Evolutionary conservation across 2,797 vertebrate species (phyloP).

Genomic region (Miichthys miiuy): DNA sequence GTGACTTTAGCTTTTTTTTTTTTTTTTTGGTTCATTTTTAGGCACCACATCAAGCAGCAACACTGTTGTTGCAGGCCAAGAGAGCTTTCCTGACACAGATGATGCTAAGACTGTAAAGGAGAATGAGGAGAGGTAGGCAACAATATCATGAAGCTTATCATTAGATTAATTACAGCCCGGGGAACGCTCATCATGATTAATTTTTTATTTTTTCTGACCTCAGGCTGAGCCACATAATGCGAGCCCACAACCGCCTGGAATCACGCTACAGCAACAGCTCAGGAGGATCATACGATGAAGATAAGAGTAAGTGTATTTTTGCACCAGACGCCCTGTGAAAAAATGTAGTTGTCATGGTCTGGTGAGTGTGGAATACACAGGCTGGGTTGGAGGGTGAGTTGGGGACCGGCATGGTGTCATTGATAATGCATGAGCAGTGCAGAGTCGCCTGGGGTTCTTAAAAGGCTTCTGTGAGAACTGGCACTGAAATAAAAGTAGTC

Average conservation of each 20-base stretch:
- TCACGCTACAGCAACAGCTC: conserved; percentile 99
- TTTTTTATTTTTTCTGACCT: conserved; percentile 22
- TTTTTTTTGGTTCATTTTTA: conserved; percentile 60
- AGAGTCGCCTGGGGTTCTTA: conserved; percentile 48
- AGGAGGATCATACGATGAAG: conserved; percentile 97
- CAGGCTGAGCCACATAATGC: conserved; percentile 86
- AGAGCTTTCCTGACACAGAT: conserved; percentile 90
- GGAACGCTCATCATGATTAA: background rate
- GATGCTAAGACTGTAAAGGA: conserved; percentile 91
- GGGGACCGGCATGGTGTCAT: conserved; percentile 47
- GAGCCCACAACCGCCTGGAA: conserved; percentile 94
- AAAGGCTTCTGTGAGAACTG: conserved; percentile 70
- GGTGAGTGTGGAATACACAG: conserved; percentile 40
- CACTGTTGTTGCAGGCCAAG: conserved; percentile 93
- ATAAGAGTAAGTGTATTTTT: conserved; percentile 92
- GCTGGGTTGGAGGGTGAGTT: conserved; percentile 41
- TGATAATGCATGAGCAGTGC: conserved; percentile 70
- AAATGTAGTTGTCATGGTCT: conserved; percentile 32
- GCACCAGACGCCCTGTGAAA: conserved; percentile 4
- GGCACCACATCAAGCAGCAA: conserved; percentile 97
- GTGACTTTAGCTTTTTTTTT: background rate
- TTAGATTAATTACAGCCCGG: conserved; percentile 9
- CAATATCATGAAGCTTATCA: background rate
- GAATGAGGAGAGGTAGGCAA: conserved; percentile 90
- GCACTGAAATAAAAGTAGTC: conserved; percentile 58